These are phyloP conservation scores for Lindbergichthys nudifrons DNA, from an alignment of 2,797 vertebrate species.

Conservation along the genomic window DNA sequence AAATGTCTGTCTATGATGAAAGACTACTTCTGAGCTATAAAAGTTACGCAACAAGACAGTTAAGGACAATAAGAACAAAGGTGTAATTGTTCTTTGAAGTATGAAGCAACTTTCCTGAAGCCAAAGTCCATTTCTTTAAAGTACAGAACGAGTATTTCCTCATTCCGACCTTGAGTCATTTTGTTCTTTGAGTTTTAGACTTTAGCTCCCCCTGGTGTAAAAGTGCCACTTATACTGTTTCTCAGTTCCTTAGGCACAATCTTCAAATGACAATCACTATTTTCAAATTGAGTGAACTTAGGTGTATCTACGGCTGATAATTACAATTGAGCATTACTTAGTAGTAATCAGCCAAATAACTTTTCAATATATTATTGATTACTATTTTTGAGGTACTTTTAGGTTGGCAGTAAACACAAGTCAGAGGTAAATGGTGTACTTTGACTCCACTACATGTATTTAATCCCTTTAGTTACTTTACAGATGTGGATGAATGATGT, in stretches of 20 bases:
- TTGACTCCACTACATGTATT: no score
- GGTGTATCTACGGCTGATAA: not conserved
- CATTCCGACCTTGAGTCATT: not conserved
- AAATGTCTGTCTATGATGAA: not conserved
- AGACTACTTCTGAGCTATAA: not conserved
- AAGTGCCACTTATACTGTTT: not conserved
- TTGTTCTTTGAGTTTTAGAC: not conserved
- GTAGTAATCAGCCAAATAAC: no score
- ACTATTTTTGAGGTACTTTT: no score
- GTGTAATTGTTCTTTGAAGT: conserved; percentile 14
- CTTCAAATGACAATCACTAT: not conserved
- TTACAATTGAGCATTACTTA: not conserved
- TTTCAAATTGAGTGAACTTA: not conserved
- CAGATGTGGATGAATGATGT: no score
- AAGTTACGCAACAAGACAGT: conserved; percentile 15
- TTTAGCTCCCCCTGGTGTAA: conserved; percentile 41
- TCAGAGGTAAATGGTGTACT: no score
- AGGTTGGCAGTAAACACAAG: no score
- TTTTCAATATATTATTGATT: no score
- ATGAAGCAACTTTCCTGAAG: conserved; percentile 5
- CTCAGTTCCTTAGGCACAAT: not conserved
- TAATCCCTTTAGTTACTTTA: no score
- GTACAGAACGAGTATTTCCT: conserved; percentile 30
- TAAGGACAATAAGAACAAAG: not conserved
- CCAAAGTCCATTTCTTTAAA: conserved; percentile 6